Evolutionary conservation across 2,888 invertebrate genomes (phyloP).

Genomic region (Alloscopus bannaensis): DNA sequence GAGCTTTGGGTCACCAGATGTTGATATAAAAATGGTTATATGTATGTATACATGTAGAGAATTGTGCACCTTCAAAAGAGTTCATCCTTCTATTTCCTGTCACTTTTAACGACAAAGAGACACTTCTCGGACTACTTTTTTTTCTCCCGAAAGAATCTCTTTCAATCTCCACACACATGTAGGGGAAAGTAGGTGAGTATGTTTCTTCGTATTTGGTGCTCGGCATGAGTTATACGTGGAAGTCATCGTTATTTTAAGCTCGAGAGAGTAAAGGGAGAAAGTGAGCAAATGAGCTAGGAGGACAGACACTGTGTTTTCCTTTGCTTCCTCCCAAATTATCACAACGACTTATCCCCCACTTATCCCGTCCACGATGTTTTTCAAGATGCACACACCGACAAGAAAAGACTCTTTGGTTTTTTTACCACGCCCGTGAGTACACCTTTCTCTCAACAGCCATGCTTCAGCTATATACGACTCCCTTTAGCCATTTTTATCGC

Average conservation of each 20-base stretch:
- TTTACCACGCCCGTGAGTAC: too few species aligned
- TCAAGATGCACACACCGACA: constrained; percentile 1
- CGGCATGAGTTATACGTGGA: constrained; percentile 37
- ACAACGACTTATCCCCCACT: constrained; percentile 20
- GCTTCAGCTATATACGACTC: not conserved
- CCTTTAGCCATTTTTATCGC: constrained; percentile 33
- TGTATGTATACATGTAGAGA: not conserved
- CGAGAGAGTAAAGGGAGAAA: constrained; percentile 21
- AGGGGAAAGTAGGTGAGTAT: not conserved
- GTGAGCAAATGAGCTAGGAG: too few species aligned
- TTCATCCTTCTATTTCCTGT: constrained; percentile 9
- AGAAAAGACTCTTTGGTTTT: too few species aligned
- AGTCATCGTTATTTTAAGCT: constrained; percentile 51
- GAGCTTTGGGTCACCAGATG: constrained; percentile 15
- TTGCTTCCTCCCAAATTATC: not conserved
- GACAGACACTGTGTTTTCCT: constrained; percentile 12
- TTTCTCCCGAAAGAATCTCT: not conserved
- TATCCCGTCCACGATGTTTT: constrained; percentile 16
- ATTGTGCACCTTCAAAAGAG: not conserved
- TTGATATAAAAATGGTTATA: not conserved
- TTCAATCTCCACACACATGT: not conserved
- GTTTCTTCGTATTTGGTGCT: constrained; percentile 7
- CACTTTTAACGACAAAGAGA: not conserved
- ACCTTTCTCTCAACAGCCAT: not conserved
- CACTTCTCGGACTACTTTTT: constrained; percentile 4